A percentile compares a stretch with the other conserved stretches of the same genome.
phyloP scores from a whole-genome alignment of 2,797 vertebrate genomes.

The Chromis chromis region DNA sequence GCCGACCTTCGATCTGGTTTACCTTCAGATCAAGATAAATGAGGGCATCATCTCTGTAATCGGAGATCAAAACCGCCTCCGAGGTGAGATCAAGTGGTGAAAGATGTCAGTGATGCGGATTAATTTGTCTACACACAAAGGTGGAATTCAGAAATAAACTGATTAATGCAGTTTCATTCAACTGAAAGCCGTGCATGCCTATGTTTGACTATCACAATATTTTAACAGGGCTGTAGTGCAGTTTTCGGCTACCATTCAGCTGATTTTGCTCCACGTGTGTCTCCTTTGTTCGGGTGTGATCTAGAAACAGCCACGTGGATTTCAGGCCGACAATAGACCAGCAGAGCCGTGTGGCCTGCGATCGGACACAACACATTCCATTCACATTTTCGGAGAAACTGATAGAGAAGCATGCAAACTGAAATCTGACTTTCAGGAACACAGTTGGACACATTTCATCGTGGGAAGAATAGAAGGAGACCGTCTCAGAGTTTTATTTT shows the following conservation, averaged over 20 bases:
- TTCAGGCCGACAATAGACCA: slow-evolving; percentile 39
- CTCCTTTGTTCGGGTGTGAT: slow-evolving; percentile 53
- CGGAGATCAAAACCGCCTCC: not conserved
- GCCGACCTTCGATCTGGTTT: slow-evolving; percentile 32
- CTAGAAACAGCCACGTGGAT: slow-evolving; percentile 48
- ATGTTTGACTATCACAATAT: not conserved
- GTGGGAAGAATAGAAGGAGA: not conserved
- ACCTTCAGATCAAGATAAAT: slow-evolving; percentile 23
- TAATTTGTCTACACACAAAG: not conserved
- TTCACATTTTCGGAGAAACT: slow-evolving; percentile 6
- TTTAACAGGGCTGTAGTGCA: slow-evolving; percentile 2
- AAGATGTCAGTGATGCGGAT: not conserved
- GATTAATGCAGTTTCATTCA: not conserved
- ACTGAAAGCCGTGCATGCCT: not conserved
- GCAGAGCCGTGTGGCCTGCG: slow-evolving; percentile 3
- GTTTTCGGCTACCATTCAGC: slow-evolving; percentile 12
- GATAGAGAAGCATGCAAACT: not conserved
- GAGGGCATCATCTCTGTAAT: not conserved
- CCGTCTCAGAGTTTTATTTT: not conserved
- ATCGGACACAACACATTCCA: slow-evolving; percentile 10
- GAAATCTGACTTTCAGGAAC: slow-evolving; percentile 14
- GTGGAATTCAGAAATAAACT: not conserved
- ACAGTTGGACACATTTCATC: not conserved
- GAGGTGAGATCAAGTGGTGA: not conserved
- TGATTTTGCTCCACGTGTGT: slow-evolving; percentile 35